These are phyloP conservation scores for Cephalopholis sonnerati DNA, from an alignment of 2,113 vertebrate species.

Conservation along the genomic window DNA sequence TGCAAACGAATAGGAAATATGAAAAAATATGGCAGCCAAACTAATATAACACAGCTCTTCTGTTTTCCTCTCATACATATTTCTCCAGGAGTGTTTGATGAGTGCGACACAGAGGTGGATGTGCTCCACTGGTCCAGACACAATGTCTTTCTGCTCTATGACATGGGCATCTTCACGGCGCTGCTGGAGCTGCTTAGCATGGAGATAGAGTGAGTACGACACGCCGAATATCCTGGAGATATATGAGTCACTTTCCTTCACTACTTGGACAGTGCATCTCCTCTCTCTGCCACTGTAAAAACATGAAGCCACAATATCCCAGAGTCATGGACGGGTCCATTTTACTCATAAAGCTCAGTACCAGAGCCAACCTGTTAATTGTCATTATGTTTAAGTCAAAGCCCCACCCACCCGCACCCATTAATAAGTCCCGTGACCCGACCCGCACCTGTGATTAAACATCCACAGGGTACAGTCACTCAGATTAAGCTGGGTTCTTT, in stretches of 20 bases:
- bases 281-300: too few relatives aligned
- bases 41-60: background rate
- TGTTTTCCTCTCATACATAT: background rate
- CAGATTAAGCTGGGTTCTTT: too few relatives aligned
- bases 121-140: conserved; percentile 93
- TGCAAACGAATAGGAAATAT: background rate
- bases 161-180: conserved; percentile 95
- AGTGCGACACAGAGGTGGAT: conserved; percentile 91
- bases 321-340: too few relatives aligned
- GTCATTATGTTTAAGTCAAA: too few relatives aligned
- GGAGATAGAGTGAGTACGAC: conserved; percentile 93
- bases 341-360: too few relatives aligned
- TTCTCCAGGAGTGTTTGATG: conserved; percentile 91
- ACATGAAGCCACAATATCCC: too few relatives aligned
- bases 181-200: conserved; percentile 97
- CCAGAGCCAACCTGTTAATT: too few relatives aligned
- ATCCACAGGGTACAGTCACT: too few relatives aligned
- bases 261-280: too few relatives aligned
- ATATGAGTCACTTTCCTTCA: background rate
- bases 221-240: background rate
- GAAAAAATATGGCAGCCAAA: background rate
- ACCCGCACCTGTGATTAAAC: too few relatives aligned
- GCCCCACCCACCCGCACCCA: too few relatives aligned
- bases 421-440: too few relatives aligned
- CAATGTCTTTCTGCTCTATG: conserved; percentile 95